These are phyloP conservation scores for Tachycineta bicolor DNA, from an alignment of 2,113 vertebrate species.

Conservation along the genomic window DNA sequence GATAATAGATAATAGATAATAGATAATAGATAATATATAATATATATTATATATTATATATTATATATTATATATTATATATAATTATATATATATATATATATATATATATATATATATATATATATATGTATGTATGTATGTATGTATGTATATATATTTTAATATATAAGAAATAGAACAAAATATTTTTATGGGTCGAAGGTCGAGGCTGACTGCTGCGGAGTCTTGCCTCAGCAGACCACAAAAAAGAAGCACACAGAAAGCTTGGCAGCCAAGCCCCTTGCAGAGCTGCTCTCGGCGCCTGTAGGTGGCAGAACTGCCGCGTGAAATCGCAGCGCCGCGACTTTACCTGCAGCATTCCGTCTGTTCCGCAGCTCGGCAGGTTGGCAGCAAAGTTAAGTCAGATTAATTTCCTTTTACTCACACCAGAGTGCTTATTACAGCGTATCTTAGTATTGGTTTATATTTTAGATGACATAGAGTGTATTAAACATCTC, in stretches of 20 bases:
- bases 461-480: not conserved
- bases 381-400: not conserved
- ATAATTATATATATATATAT: too few relatives aligned
- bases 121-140: too few relatives aligned
- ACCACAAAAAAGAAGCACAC: accelerated
- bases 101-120: too few relatives aligned
- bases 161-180: not conserved
- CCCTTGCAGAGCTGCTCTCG: not conserved
- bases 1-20: too few relatives aligned
- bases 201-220: not conserved
- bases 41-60: too few relatives aligned
- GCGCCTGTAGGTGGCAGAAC: conserved; percentile 59
- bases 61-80: too few relatives aligned
- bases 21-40: too few relatives aligned
- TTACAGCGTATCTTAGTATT: not conserved
- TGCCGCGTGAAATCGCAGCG: not conserved
- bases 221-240: not conserved
- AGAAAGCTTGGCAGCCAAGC: not conserved
- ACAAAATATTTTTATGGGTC: not conserved
- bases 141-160: too few relatives aligned
- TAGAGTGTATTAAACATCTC: not conserved
- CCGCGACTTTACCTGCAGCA: not conserved
- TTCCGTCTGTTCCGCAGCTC: not conserved
- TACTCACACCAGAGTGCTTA: not conserved
- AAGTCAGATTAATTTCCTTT: not conserved